phyloP scores from a whole-genome alignment of 2,113 vertebrate genomes.

The Leucoraja erinaceus region DNA sequence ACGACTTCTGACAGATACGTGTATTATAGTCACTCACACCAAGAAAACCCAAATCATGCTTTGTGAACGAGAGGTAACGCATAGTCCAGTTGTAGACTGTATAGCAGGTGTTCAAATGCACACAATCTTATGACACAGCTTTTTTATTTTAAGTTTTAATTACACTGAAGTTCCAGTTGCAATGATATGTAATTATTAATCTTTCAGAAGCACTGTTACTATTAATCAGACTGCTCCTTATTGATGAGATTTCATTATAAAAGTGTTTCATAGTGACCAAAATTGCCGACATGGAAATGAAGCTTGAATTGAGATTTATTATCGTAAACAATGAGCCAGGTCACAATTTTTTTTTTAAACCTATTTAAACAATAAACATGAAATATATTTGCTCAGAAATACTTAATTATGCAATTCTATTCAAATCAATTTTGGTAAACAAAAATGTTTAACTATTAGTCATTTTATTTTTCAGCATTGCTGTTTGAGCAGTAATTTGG shows the following conservation, averaged over 20 bases:
- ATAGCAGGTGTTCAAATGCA: conserved; percentile 33
- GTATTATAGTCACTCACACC: not conserved
- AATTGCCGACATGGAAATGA: not conserved
- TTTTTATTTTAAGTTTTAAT: conserved; percentile 24
- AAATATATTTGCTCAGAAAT: not conserved
- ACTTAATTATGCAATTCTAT: not conserved
- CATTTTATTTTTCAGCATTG: not conserved
- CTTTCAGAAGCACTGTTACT: not conserved
- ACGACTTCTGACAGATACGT: conserved; percentile 16
- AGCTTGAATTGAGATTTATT: not conserved
- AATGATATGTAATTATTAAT: not conserved
- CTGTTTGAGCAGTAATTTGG: not conserved
- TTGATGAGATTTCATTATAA: not conserved
- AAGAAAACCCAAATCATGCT: conserved; percentile 32
- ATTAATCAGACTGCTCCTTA: not conserved
- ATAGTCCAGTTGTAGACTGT: conserved; percentile 29
- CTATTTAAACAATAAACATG: not conserved
- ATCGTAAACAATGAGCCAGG: not conserved
- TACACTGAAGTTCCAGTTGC: conserved; percentile 23
- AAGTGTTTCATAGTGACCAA: not conserved
- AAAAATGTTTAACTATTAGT: not conserved
- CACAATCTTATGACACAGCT: not conserved
- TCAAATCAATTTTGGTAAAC: not conserved
- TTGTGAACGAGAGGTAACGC: conserved; percentile 32
- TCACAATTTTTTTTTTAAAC: not conserved